A percentile compares a stretch with the other conserved stretches of the same genome.
Conservation (phyloP, 1,140 invertebrate species). For the Lepidurus packardi region DNA sequence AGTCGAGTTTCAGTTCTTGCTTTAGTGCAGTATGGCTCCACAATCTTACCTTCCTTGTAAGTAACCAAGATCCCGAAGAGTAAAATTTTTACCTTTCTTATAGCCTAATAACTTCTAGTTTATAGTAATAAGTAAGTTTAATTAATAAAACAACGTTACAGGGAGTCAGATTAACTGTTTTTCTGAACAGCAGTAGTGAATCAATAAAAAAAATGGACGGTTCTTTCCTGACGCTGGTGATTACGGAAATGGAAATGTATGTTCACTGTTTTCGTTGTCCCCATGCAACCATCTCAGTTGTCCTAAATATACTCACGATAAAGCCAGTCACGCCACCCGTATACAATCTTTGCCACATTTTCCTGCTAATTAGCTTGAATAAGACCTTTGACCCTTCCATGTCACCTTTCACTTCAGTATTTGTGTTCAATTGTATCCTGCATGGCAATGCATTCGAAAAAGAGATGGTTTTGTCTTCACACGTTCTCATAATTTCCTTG, state of each 20-base stretch:
- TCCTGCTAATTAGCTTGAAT: neutral
- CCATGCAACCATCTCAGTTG: neutral
- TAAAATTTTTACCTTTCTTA: too few relatives aligned
- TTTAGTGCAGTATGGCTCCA: neutral
- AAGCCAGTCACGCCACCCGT: neutral
- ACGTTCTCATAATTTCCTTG: neutral
- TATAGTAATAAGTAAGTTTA: neutral
- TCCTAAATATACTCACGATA: neutral
- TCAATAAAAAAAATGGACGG: neutral
- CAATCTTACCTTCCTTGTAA: slow-evolving; percentile 14
- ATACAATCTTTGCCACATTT: neutral
- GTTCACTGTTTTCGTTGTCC: neutral
- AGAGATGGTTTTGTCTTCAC: neutral
- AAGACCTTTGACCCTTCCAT: neutral
- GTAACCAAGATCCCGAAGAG: neutral
- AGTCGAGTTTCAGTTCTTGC: neutral
- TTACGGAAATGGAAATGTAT: slow-evolving; percentile 2
- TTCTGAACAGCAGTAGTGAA: too few relatives aligned
- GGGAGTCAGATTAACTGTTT: too few relatives aligned
- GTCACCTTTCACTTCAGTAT: slow-evolving; percentile 5
- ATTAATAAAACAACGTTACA: neutral
- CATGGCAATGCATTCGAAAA: neutral
- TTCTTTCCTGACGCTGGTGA: neutral
- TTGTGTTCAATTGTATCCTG: neutral
- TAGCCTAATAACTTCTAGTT: too few relatives aligned